Evolutionary conservation across 2,113 vertebrate genomes (phyloP), one percentile per base, ranked within the genome.

Genomic region (Quiscalus mexicanus): DNA sequence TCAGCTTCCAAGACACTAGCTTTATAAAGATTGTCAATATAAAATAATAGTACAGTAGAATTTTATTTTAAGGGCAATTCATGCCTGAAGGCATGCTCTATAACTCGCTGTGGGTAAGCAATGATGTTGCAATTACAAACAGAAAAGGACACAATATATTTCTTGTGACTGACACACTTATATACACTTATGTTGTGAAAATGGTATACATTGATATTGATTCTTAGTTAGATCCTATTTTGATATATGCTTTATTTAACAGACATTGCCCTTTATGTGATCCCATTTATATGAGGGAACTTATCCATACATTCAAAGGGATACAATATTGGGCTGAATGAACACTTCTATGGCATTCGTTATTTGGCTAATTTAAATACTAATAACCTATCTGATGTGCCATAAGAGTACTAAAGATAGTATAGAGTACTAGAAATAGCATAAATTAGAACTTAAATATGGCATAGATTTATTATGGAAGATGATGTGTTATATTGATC

Each of bases 321-420:
- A 92, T 82, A 94, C 59, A 90, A 77, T 94, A 95, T 82, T 95
- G 84, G 92, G 88, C 89, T 97, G 96, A 97, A 97, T 96, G 90
- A 98, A 96, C 84, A 95, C 63, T 95, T 97, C 50, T 65, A 84
- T 9, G 4, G 60, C 82, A 82, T 97, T 98, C 91, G 93, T 95
- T 97, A 95, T 97, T 96, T 96, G 90, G 58, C 24, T 97, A 96
- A 98, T 98, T 97, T 97, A 96, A 97, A 97, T 97, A 90, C 58
- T 94, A 97, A 97, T 97, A 94, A 84, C 30, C 84, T 95, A 89
- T 92, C 68, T 95, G 86, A 93, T 84, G 83, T 86, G 78, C 76
- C 80, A 89, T 95, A 96, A 95, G 50, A 90, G 62, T 84, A 84
- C 75, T 94, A 91, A 97, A 95, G 85, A 95, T 87, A 74, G 91